phyloP scores from a whole-genome alignment of 2,113 vertebrate species.

The Phyllopteryx taeniolatus region DNA sequence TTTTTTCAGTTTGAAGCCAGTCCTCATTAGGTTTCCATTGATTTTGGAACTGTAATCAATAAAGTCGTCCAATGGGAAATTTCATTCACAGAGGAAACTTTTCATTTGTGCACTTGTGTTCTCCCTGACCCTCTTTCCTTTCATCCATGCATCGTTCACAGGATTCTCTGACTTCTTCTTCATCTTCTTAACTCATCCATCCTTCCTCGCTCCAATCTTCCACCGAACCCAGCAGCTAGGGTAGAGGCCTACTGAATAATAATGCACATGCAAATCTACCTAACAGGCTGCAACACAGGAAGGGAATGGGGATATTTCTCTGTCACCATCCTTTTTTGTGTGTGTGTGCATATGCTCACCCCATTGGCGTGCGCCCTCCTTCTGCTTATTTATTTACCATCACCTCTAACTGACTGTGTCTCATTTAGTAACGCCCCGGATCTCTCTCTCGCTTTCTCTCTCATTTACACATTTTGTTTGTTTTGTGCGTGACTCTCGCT shows the following conservation, averaged over 20 bases:
- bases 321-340: conserved; percentile 21
- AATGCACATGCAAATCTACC: conserved; percentile 48
- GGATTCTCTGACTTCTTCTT: conserved; percentile 1
- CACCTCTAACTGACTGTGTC: not conserved
- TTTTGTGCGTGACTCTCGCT: conserved; percentile 18
- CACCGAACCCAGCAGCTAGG: conserved; percentile 34
- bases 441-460: not conserved
- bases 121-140: not conserved
- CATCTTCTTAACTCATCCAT: conserved; percentile 17
- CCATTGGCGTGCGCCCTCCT: conserved; percentile 1
- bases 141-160: not conserved
- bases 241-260: conserved; percentile 37
- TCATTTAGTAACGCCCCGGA: not conserved
- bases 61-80: not conserved
- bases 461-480: not conserved
- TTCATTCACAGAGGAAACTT: not conserved
- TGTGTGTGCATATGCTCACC: conserved; percentile 10
- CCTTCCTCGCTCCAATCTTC: conserved; percentile 21
- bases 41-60: too few species aligned
- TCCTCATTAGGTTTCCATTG: too few species aligned
- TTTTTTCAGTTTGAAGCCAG: too few species aligned
- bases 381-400: conserved; percentile 22
- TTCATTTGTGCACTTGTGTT: not conserved
- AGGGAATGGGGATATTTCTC: conserved; percentile 29
- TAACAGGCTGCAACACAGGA: conserved; percentile 50